Evolutionary conservation across 2,113 vertebrate genomes (phyloP).

Genomic region (Carassius auratus): DNA sequence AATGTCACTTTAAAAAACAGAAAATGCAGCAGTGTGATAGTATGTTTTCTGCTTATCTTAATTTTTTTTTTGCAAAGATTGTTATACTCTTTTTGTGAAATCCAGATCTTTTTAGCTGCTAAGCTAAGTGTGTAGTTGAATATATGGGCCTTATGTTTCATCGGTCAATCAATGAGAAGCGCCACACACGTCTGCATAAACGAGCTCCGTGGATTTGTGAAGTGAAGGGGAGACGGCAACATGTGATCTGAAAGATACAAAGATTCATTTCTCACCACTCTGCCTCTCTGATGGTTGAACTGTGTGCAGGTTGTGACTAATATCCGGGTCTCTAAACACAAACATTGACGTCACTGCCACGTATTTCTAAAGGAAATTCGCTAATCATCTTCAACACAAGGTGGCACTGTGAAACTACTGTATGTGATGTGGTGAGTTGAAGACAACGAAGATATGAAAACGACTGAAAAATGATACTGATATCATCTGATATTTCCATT

Average conservation of each 20-base stretch:
- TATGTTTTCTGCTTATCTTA: not conserved
- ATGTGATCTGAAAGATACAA: not conserved
- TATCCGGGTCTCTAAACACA: slow-evolving; percentile 47
- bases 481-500: no score
- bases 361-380: not conserved
- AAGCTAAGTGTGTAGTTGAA: slow-evolving; percentile 1
- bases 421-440: not conserved
- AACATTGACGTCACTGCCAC: slow-evolving; percentile 54
- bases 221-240: not conserved
- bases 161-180: not conserved
- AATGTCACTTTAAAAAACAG: not conserved
- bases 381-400: not conserved
- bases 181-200: not conserved
- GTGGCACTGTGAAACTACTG: not conserved
- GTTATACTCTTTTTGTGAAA: not conserved
- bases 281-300: slow-evolving; percentile 18
- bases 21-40: not conserved
- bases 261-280: slow-evolving; percentile 25
- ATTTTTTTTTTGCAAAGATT: not conserved
- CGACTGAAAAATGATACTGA: not conserved
- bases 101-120: not conserved
- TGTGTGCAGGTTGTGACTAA: not conserved
- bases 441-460: not conserved
- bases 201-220: not conserved
- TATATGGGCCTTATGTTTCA: not conserved